Base-by-base conservation (phyloP, 2,888 invertebrate genomes). In the Ophion slaviceki region DNA sequence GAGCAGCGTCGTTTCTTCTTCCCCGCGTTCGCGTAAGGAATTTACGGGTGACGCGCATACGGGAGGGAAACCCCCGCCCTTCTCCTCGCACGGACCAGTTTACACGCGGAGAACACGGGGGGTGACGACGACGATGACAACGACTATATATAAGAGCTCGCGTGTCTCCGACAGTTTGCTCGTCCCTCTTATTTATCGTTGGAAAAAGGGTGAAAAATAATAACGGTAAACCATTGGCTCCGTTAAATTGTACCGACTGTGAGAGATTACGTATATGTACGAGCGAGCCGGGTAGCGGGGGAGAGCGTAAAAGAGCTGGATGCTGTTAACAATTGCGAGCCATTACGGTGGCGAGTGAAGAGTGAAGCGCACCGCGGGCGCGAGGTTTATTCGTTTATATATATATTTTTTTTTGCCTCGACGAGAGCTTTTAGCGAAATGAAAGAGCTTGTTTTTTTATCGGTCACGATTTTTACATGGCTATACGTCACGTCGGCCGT, bases 131-230 rank as follows among this genome's bases (percentile, higher is more conserved):
- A 24, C 24, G 32, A 32, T 4, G 32, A 32, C 32, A 4, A 32
- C 32, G 32, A 32, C 17, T 20, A 47, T 68, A 45, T 68, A 66
- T 14, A 45, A 36, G 47, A 40, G 32, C 66, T 32, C 74, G 67
- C 61, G 68, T 86, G 82, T 86, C 82, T 53, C 61, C 80, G 57
- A 82, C 80, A 80, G 71, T 76, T 47, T 47, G 47, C 32, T 32
- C 45, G 61, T 77, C 77, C 72, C 71, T 86, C 72, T 86, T 83
- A 83, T 86, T 86, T 80, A 77, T 76, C 75, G 74, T 32, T 59
- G 10, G 10, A 66, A 80, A 85, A 75, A 68, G 40, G 68, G 59
- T 59, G 40, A 72, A 77, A 79, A 82, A 85, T 47, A 40, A 36
- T 32, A 47, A 67, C 32, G 64, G 71, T 62, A 57, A 82, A 62